Evolutionary conservation across 2,797 vertebrate species (phyloP).

Genomic region (Nothura maculosa): DNA sequence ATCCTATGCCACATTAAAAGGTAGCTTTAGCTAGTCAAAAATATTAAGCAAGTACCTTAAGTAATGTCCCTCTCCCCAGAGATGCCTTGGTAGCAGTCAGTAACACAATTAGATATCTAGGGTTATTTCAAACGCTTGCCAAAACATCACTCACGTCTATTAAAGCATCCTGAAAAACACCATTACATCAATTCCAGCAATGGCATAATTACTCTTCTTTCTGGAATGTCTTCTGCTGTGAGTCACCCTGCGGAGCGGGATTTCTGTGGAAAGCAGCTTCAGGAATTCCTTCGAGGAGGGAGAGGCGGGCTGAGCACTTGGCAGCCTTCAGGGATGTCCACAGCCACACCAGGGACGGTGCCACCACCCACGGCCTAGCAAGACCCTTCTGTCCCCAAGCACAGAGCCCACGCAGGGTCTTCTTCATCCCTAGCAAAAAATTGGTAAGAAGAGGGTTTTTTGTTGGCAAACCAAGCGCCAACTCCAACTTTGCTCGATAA

Average conservation of each 20-base stretch:
- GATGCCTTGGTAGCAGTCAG: constrained; percentile 74
- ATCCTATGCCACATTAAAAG: constrained; percentile 30
- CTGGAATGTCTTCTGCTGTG: constrained; percentile 85
- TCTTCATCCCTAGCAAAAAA: fast-evolving
- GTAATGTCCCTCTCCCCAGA: constrained; percentile 69
- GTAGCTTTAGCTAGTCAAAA: constrained; percentile 70
- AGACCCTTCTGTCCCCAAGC: background rate
- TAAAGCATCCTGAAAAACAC: constrained; percentile 83
- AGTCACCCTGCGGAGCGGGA: constrained; percentile 80
- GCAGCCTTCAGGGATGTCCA: background rate
- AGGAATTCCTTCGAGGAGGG: constrained; percentile 75
- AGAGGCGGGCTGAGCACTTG: constrained; percentile 1
- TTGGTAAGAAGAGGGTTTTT: background rate
- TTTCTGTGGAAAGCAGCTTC: constrained; percentile 76
- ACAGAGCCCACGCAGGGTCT: fast-evolving
- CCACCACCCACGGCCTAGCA: background rate
- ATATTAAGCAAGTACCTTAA: constrained; percentile 65
- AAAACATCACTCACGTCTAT: constrained; percentile 81
- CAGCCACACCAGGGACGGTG: background rate
- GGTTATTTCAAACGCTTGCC: constrained; percentile 76
- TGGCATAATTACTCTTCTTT: constrained; percentile 81
- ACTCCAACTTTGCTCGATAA: background rate
- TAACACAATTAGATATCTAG: constrained; percentile 78
- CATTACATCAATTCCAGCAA: constrained; percentile 84
- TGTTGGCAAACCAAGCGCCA: background rate